A percentile compares a stretch with the other conserved stretches of the same genome.
Conservation (phyloP, 2,888 invertebrate genomes). For the Lasioglossum leucozonium region DNA sequence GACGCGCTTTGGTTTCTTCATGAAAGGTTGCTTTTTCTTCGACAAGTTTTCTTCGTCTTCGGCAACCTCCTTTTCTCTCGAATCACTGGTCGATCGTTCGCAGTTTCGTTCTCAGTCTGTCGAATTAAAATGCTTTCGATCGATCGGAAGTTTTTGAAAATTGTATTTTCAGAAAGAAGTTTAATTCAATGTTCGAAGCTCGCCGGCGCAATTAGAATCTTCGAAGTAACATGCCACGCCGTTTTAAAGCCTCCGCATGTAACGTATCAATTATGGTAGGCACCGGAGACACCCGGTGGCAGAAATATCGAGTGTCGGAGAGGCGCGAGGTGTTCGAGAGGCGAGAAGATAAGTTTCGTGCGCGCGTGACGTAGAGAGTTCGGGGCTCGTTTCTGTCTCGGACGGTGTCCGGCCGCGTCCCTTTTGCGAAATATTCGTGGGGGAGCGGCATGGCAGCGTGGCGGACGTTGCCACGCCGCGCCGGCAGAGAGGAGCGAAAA, state of each 20-base stretch:
- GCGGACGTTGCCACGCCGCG: conserved; percentile 50
- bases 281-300: not conserved
- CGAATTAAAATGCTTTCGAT: not conserved
- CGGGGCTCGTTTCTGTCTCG: conserved; percentile 21
- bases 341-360: conserved; percentile 38
- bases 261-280: conserved; percentile 18
- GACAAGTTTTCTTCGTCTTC: not conserved
- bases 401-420: conserved; percentile 23
- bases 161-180: not conserved
- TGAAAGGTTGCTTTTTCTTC: not conserved
- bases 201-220: not conserved
- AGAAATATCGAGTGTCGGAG: conserved; percentile 12
- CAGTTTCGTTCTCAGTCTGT: too few species aligned
- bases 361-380: conserved; percentile 34
- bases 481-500: conserved; percentile 26
- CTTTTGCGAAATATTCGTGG: conserved; percentile 65
- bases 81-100: too few species aligned
- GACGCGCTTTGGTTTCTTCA: not conserved
- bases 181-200: not conserved
- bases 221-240: not conserved
- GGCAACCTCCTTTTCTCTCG: not conserved
- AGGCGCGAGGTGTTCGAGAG: not conserved
- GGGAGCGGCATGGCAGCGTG: conserved; percentile 56
- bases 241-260: not conserved
- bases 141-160: not conserved